phyloP scores from a whole-genome alignment of 2,888 invertebrate genomes.

The Eilema caniola region DNA sequence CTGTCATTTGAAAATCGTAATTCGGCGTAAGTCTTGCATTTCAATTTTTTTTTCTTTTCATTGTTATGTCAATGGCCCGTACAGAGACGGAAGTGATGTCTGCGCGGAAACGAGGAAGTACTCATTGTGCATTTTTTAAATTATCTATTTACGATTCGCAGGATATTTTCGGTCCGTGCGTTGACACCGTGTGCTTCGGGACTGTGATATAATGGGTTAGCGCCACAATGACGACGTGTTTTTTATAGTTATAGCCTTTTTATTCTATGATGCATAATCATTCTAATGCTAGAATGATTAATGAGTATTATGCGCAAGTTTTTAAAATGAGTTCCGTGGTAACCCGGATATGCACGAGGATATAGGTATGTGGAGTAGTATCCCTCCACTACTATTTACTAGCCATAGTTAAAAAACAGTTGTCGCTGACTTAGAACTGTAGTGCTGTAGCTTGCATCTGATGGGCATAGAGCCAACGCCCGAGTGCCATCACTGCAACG shows the following conservation, averaged over 20 bases:
- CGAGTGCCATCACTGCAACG: too few relatives aligned
- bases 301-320: background rate
- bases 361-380: too few relatives aligned
- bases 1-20: constrained; percentile 69
- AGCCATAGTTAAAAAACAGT: too few relatives aligned
- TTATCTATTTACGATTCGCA: constrained; percentile 78
- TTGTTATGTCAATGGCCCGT: constrained; percentile 65
- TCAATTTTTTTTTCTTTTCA: constrained; percentile 61
- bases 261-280: background rate
- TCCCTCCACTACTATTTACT: too few relatives aligned
- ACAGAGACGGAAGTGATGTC: constrained; percentile 73
- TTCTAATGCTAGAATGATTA: constrained; percentile 2
- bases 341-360: too few relatives aligned
- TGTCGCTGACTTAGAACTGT: too few relatives aligned
- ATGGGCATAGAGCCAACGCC: too few relatives aligned
- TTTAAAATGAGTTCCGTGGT: background rate
- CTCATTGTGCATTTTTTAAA: constrained; percentile 74
- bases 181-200: constrained; percentile 53
- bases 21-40: constrained; percentile 72
- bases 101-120: constrained; percentile 74
- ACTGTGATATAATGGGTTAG: constrained; percentile 48
- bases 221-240: constrained; percentile 29
- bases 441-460: too few relatives aligned
- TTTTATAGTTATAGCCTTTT: constrained; percentile 19
- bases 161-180: constrained; percentile 70